phyloP scores from a whole-genome alignment of 2,797 vertebrate species.

The Anabacerthia variegaticeps region DNA sequence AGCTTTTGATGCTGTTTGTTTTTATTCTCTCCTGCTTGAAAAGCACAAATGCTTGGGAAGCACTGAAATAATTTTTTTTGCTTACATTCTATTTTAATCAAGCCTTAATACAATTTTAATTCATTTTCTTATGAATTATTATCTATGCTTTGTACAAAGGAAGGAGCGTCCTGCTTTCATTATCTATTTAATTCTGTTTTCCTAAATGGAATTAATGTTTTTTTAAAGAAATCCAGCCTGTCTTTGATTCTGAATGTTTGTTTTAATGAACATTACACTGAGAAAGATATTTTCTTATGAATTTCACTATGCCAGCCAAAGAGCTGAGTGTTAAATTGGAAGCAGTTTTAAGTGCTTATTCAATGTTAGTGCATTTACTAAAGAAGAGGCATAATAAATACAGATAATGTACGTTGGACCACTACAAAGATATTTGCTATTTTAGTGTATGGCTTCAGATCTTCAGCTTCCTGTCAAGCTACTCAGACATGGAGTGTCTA shows the following conservation, averaged over 20 bases:
- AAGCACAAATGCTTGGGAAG: neutral
- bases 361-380: neutral
- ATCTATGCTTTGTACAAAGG: neutral
- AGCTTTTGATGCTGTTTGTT: neutral
- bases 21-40: neutral
- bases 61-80: neutral
- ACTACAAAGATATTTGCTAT: neutral
- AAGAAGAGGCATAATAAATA: neutral
- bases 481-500: neutral
- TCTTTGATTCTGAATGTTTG: neutral
- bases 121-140: constrained; percentile 14
- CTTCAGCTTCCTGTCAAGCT: neutral
- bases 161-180: constrained; percentile 17
- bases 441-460: neutral
- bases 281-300: constrained; percentile 8
- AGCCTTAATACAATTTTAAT: neutral
- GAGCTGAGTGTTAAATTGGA: neutral
- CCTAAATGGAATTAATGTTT: neutral
- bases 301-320: neutral
- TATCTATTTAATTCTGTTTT: constrained; percentile 15
- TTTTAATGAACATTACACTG: neutral
- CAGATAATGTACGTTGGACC: accelerated
- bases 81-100: constrained; percentile 26
- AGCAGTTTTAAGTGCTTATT: neutral
- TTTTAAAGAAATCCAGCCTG: neutral